These are phyloP conservation scores for Gallinago solitaria DNA, from an alignment of 2,797 vertebrate species.

Conservation along the genomic window DNA sequence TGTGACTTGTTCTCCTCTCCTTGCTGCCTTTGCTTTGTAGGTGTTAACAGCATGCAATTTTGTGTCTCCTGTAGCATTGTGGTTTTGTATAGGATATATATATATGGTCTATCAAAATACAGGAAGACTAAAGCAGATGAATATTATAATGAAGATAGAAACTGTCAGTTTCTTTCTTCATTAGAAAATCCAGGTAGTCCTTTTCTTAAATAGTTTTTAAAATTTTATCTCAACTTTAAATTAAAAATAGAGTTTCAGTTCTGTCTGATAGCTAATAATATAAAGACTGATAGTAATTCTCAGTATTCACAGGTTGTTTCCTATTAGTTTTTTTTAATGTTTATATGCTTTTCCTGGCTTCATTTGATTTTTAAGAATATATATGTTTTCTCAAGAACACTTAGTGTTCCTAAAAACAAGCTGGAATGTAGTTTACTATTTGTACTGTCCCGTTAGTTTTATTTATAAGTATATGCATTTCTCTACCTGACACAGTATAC, in stretches of 20 bases:
- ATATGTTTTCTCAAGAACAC: not conserved
- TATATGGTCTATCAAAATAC: not conserved
- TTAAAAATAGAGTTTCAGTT: not conserved
- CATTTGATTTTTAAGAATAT: not conserved
- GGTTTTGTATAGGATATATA: not conserved
- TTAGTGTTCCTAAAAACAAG: not conserved
- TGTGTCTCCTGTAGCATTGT: not conserved
- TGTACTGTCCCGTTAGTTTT: not conserved
- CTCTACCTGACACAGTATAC: not conserved
- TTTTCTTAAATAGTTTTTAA: not conserved
- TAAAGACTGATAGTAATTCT: not conserved
- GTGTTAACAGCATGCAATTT: not conserved
- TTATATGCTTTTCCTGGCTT: not conserved
- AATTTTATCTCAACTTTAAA: not conserved
- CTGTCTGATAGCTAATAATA: not conserved
- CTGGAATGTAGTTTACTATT: not conserved
- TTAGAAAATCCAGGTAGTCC: not conserved
- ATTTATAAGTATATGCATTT: not conserved
- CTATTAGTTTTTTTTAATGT: not conserved
- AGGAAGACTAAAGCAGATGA: not conserved
- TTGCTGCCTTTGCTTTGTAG: not conserved
- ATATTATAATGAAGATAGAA: not conserved
- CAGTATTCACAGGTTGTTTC: not conserved
- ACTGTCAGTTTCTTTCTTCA: not conserved
- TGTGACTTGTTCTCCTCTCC: not conserved